phyloP scores from a whole-genome alignment of 2,888 invertebrate species.

The Campoplex capitator region DNA sequence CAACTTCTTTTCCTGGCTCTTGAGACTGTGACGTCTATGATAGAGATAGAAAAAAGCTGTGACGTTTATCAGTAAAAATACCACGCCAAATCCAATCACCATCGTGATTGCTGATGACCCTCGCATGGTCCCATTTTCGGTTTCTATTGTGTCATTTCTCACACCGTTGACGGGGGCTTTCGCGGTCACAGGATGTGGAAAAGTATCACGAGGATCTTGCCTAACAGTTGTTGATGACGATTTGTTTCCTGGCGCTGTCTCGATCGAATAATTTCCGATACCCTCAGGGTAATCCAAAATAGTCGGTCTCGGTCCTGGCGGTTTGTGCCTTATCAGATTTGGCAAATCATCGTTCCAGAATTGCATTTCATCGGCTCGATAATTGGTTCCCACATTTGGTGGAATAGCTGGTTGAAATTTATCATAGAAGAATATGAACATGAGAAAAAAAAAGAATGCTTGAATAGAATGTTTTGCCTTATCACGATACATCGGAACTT shows the following conservation, averaged over 20 bases:
- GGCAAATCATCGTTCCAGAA: conserved; percentile 95
- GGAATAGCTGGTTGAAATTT: conserved; percentile 89
- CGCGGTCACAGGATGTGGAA: conserved; percentile 59
- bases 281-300: conserved; percentile 78
- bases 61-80: conserved; percentile 91
- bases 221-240: conserved; percentile 56
- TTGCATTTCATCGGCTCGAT: conserved; percentile 91
- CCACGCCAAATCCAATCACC: conserved; percentile 86
- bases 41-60: conserved; percentile 89
- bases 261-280: conserved; percentile 76
- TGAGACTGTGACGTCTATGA: conserved; percentile 88
- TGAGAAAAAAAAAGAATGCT: not conserved
- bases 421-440: not conserved
- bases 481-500: not conserved
- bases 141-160: conserved; percentile 78
- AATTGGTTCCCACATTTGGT: conserved; percentile 90
- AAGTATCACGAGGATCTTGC: conserved; percentile 36
- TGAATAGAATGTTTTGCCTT: no score
- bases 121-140: conserved; percentile 84
- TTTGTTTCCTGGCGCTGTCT: conserved; percentile 72
- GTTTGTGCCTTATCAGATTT: conserved; percentile 86
- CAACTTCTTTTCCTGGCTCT: conserved; percentile 85
- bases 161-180: conserved; percentile 78
- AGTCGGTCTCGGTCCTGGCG: conserved; percentile 77
- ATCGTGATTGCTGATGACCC: conserved; percentile 83